These are phyloP conservation scores for Heliangelus exortis DNA, from an alignment of 2,797 vertebrate genomes.

Conservation along the genomic window DNA sequence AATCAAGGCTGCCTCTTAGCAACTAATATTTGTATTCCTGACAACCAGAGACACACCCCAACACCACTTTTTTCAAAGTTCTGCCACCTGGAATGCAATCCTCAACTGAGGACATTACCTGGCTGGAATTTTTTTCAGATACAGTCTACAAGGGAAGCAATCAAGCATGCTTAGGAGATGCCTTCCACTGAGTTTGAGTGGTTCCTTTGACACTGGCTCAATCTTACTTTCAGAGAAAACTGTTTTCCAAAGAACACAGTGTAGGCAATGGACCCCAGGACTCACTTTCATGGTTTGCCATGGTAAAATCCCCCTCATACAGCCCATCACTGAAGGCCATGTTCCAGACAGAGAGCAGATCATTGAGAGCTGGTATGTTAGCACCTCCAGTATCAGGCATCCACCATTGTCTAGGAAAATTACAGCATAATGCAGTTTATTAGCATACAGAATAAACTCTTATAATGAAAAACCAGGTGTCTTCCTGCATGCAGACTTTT, in stretches of 20 bases:
- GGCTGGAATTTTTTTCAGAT: neutral
- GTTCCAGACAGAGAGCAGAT: slow-evolving; percentile 95
- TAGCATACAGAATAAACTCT: neutral
- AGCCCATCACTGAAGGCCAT: slow-evolving; percentile 98
- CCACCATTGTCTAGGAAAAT: slow-evolving; percentile 93
- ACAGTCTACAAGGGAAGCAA: neutral
- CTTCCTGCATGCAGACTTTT: neutral
- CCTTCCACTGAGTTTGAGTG: neutral
- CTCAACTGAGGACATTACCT: neutral
- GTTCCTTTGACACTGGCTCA: neutral
- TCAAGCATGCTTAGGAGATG: neutral
- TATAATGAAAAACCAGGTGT: neutral
- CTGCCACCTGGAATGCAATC: neutral
- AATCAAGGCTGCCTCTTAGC: neutral
- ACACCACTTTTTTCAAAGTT: neutral
- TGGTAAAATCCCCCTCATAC: slow-evolving; percentile 94
- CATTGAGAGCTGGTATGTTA: slow-evolving; percentile 95
- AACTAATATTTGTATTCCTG: neutral
- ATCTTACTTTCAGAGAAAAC: neutral
- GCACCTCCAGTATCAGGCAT: slow-evolving; percentile 99
- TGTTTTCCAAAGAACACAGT: neutral
- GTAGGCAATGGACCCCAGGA: neutral
- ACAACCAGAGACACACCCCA: neutral
- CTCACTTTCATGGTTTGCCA: slow-evolving; percentile 98
- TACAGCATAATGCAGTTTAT: neutral